A percentile compares a stretch with the other conserved stretches of the same genome.
phyloP scores from a whole-genome alignment of 2,797 vertebrate genomes.

The Periophthalmus magnuspinnatus region DNA sequence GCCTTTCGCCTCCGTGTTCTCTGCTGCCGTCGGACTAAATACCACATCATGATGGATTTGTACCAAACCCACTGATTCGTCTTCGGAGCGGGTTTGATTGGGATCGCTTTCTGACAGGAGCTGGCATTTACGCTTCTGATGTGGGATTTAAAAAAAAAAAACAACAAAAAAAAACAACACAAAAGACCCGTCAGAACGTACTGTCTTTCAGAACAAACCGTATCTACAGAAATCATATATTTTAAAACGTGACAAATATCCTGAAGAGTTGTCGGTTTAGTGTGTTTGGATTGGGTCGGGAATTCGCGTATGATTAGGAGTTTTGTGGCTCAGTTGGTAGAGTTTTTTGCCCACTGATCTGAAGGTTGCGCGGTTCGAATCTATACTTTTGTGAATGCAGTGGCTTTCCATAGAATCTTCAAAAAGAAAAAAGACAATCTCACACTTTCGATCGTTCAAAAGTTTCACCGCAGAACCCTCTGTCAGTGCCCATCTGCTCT shows the following conservation, averaged over 20 bases:
- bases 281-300: too few relatives aligned
- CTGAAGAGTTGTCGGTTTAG: too few relatives aligned
- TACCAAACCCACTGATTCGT: conserved; percentile 39
- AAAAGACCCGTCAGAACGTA: conserved; percentile 19
- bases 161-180: conserved; percentile 7
- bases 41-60: conserved; percentile 45
- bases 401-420: too few relatives aligned
- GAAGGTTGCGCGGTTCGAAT: too few relatives aligned
- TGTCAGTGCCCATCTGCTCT: conserved; percentile 19
- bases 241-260: conserved; percentile 1
- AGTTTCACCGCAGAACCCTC: not conserved
- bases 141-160: conserved; percentile 36
- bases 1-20: not conserved
- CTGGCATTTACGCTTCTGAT: conserved; percentile 33
- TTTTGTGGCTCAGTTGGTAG: too few relatives aligned
- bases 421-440: not conserved
- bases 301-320: too few relatives aligned
- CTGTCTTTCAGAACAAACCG: conserved; percentile 5
- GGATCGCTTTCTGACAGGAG: conserved; percentile 26
- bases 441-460: not conserved
- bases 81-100: conserved; percentile 28
- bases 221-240: conserved; percentile 12
- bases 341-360: too few relatives aligned
- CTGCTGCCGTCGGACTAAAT: conserved; percentile 2
- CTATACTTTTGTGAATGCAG: too few relatives aligned